Percentiles rank a stretch among this genome's conserved stretches.
phyloP scores from a whole-genome alignment of 2,113 vertebrate genomes.

The Danio rerio region DNA sequence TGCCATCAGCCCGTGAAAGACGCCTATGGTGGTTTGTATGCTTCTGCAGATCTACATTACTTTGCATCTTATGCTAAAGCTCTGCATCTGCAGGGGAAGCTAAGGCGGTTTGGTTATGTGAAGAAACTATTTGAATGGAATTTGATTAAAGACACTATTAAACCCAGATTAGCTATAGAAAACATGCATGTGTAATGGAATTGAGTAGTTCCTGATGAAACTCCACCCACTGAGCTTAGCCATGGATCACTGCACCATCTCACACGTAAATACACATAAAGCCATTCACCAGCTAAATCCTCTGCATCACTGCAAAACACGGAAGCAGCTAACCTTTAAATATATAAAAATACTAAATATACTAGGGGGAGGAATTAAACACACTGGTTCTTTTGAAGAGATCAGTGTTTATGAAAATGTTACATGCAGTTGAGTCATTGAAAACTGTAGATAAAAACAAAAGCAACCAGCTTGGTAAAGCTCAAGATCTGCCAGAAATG shows the following conservation, averaged over 20 bases:
- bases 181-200: slow-evolving; percentile 30
- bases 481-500: neutral
- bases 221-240: slow-evolving; percentile 39
- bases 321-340: slow-evolving; percentile 15
- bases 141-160: neutral
- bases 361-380: neutral
- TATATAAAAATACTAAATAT: neutral
- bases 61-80: neutral
- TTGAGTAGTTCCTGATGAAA: slow-evolving; percentile 7
- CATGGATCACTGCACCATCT: slow-evolving; percentile 36
- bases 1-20: neutral
- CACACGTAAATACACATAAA: slow-evolving; percentile 19
- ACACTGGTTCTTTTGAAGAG: neutral
- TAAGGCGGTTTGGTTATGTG: neutral
- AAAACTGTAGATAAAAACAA: neutral
- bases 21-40: neutral
- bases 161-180: neutral
- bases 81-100: neutral
- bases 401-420: neutral
- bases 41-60: neutral
- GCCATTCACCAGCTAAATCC: slow-evolving; percentile 13
- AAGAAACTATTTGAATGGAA: neutral
- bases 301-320: neutral
- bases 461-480: neutral
- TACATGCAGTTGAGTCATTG: neutral